phyloP scores from a whole-genome alignment of 2,797 vertebrate species.

The Pipistrellus nathusii region DNA sequence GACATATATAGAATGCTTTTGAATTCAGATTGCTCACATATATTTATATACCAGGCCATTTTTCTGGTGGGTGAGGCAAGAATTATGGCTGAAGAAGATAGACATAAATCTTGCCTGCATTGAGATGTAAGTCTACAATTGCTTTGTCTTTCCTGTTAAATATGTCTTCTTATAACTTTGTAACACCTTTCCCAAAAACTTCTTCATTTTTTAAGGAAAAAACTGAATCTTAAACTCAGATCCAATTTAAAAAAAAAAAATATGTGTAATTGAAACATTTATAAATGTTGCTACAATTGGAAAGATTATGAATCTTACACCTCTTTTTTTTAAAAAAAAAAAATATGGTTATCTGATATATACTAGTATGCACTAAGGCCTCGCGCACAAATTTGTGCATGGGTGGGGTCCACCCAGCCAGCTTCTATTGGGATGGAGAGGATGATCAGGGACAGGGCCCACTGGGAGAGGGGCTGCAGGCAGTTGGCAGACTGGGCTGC shows the following conservation, averaged over 20 bases:
- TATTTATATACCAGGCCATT: neutral
- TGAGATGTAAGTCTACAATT: neutral
- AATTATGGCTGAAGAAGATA: neutral
- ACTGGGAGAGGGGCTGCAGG: no score
- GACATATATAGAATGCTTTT: neutral
- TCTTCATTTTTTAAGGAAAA: neutral
- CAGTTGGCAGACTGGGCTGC: no score
- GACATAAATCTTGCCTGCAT: neutral
- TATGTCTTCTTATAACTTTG: neutral
- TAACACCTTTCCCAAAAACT: neutral
- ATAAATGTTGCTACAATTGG: neutral
- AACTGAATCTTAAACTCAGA: neutral
- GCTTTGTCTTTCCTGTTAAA: neutral
- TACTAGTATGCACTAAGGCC: no score
- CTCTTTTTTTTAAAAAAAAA: neutral
- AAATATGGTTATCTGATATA: neutral
- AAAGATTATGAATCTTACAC: neutral
- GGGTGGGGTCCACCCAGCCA: no score
- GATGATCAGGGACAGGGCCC: no score
- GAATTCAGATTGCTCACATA: conserved; percentile 9
- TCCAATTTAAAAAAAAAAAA: neutral
- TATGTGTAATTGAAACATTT: neutral
- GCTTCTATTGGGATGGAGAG: no score
- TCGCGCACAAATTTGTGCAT: no score
- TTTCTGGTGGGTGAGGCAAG: neutral